Conservation (phyloP, 2,888 invertebrate genomes). For the Lasioglossum figueresi region DNA sequence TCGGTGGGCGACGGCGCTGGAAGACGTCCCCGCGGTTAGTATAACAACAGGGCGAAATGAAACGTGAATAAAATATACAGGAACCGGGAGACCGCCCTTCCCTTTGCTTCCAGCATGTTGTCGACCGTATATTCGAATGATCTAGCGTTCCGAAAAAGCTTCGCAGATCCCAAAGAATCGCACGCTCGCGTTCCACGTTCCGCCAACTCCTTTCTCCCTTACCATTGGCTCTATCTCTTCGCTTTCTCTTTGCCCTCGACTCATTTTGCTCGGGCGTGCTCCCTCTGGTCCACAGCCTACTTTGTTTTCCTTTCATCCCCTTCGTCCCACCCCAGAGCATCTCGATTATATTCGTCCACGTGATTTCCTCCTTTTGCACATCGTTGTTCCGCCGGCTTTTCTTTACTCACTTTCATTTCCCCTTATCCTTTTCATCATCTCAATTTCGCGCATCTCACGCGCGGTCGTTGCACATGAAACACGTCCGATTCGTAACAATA, state of each 20-base stretch:
- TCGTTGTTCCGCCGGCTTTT: background rate
- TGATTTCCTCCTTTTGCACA: background rate
- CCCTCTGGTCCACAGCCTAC: too few species aligned
- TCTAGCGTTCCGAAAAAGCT: conserved; percentile 70
- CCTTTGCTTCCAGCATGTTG: conserved; percentile 48
- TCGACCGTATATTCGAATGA: conserved; percentile 64
- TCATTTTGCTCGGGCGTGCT: background rate
- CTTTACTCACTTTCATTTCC: background rate
- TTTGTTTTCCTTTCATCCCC: background rate
- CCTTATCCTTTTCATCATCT: background rate
- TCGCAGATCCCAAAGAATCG: conserved; percentile 62
- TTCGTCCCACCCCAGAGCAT: background rate
- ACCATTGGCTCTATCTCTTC: background rate
- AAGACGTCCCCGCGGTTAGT: conserved; percentile 29
- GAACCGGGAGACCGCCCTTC: conserved; percentile 58
- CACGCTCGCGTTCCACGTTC: conserved; percentile 62
- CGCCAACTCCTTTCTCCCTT: conserved; percentile 25
- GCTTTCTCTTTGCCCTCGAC: background rate
- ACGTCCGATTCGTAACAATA: too few species aligned
- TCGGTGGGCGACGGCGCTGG: background rate
- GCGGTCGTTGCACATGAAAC: too few species aligned
- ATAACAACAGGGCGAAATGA: conserved; percentile 65
- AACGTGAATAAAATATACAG: conserved; percentile 77
- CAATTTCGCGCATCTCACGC: too few species aligned
- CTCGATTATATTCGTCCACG: conserved; percentile 29